Evolutionary conservation across 2,888 invertebrate species (phyloP).

Genomic region (Tetragonisca angustula): DNA sequence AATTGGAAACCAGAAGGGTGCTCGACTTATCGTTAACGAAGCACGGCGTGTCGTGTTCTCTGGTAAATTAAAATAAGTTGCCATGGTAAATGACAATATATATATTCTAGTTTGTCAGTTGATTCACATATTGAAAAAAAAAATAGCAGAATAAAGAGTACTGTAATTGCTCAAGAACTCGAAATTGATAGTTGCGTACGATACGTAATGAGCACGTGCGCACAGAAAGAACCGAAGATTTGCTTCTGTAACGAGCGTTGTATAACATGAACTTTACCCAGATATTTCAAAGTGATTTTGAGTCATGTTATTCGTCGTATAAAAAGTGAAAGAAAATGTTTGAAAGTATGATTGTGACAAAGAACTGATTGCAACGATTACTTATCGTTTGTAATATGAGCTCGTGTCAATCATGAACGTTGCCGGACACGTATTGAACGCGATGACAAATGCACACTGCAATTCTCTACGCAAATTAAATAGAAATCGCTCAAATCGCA

Average conservation of each 20-base stretch:
- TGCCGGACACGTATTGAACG: not conserved
- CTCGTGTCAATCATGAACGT: not conserved
- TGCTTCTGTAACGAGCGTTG: not conserved
- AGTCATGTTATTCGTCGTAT: not conserved
- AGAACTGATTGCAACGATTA: not conserved
- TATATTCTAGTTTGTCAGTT: not conserved
- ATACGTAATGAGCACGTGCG: not conserved
- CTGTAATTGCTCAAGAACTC: not conserved
- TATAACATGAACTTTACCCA: not conserved
- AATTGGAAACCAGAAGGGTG: slow-evolving; percentile 10
- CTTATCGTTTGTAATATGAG: not conserved
- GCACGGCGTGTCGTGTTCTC: not conserved
- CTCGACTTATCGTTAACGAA: not conserved
- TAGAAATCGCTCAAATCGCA: not conserved
- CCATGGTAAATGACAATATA: not conserved
- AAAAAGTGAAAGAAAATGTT: not conserved
- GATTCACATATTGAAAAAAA: not conserved
- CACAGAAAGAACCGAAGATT: not conserved
- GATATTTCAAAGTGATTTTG: not conserved
- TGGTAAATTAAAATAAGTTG: not conserved
- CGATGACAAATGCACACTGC: not conserved
- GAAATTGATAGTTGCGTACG: not conserved
- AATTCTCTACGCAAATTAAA: not conserved
- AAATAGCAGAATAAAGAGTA: no score
- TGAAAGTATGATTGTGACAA: not conserved